Percentiles rank a stretch among this genome's conserved stretches.
Evolutionary conservation across 2,888 invertebrate genomes (phyloP).

Genomic region (Agonopterix subpropinquella): DNA sequence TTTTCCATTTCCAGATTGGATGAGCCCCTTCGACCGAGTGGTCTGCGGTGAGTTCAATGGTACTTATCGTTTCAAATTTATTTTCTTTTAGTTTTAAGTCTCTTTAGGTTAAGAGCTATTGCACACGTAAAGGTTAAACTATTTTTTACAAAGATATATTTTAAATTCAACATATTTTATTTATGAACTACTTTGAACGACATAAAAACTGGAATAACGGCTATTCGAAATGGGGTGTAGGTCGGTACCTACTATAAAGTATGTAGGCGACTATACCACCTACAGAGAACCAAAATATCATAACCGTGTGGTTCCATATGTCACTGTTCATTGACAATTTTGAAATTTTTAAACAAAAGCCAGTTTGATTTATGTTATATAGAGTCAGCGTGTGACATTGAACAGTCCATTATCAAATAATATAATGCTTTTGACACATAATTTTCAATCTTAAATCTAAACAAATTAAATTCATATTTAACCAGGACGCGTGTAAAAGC

Average conservation of each 20-base stretch:
- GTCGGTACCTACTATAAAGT: background rate
- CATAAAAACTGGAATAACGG: background rate
- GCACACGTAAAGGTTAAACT: conserved; percentile 2
- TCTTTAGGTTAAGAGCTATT: conserved; percentile 35
- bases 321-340: background rate
- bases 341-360: too few relatives aligned
- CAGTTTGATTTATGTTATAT: too few relatives aligned
- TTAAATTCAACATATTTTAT: background rate
- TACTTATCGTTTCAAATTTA: conserved; percentile 81
- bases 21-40: conserved; percentile 95
- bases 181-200: background rate
- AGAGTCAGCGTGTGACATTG: too few relatives aligned
- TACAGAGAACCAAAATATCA: background rate
- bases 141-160: background rate
- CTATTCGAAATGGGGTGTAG: background rate
- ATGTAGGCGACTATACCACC: background rate
- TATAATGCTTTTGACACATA: background rate
- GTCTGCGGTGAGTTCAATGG: conserved; percentile 95
- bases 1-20: conserved; percentile 90
- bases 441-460: background rate
- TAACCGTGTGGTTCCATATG: background rate
- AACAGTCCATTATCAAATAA: background rate
- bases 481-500: conserved; percentile 33
- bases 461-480: conserved; percentile 1
- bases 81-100: conserved; percentile 74